A percentile compares a stretch with the other conserved stretches of the same genome.
Conservation (phyloP, 1,140 invertebrate species). For the Prorops nasuta region DNA sequence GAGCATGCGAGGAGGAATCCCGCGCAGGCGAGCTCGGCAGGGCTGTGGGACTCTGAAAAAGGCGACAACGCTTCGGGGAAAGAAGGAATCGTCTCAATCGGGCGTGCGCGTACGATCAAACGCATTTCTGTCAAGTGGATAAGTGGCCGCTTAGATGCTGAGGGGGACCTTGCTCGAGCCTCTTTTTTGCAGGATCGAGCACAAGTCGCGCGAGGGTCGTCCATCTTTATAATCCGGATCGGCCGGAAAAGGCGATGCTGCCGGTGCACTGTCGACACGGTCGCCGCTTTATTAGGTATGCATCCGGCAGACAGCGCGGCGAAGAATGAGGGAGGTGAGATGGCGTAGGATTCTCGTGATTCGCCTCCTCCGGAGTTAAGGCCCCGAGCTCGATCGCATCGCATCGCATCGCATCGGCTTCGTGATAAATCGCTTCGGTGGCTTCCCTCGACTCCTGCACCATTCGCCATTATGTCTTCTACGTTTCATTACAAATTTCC, state of each 20-base stretch:
- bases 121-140: no score
- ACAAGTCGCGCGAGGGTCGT: neutral
- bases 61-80: no score
- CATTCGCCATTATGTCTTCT: conserved; percentile 45
- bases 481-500: conserved; percentile 52
- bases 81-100: no score
- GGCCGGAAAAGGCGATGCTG: conserved; percentile 29
- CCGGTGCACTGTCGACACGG: conserved; percentile 27
- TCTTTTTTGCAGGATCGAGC: conserved; percentile 7
- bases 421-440: conserved; percentile 53
- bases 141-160: no score
- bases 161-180: no score
- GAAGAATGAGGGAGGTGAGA: conserved; percentile 23
- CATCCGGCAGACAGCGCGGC: conserved; percentile 26
- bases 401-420: conserved; percentile 45
- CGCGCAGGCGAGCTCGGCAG: no score
- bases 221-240: conserved; percentile 8
- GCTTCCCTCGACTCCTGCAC: conserved; percentile 34
- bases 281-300: conserved; percentile 52
- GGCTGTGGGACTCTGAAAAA: no score
- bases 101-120: no score
- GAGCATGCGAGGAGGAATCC: no score
- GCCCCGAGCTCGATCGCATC: neutral
- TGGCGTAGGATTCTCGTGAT: conserved; percentile 29
- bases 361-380: conserved; percentile 11